These are phyloP conservation scores for Paedocypris micromegethes DNA, from an alignment of 2,797 vertebrate species.

Conservation along the genomic window DNA sequence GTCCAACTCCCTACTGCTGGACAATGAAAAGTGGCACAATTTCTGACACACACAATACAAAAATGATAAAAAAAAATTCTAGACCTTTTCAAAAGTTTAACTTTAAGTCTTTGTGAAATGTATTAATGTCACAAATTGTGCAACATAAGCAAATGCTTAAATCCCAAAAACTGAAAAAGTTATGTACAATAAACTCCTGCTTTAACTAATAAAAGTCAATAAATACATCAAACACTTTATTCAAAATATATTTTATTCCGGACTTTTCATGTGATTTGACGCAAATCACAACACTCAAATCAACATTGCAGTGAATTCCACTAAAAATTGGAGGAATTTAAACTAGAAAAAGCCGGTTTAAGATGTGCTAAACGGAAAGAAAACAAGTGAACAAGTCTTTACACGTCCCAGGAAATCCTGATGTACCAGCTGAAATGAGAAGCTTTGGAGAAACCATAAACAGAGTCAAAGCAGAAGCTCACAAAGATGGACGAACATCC, in stretches of 20 bases:
- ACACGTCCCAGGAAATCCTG: conserved; percentile 86
- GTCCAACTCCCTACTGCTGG: no score
- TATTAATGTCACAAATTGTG: no score
- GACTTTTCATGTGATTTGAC: conserved; percentile 95
- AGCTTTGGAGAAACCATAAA: conserved; percentile 80
- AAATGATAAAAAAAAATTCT: no score
- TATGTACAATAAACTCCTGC: no score
- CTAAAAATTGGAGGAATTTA: conserved; percentile 76
- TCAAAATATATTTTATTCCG: conserved; percentile 99
- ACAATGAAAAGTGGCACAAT: no score
- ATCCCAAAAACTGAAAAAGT: no score
- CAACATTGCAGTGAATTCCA: conserved; percentile 84
- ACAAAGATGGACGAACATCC: conserved; percentile 86
- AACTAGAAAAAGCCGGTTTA: conserved; percentile 65
- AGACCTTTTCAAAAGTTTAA: no score
- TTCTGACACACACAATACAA: no score
- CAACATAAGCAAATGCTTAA: no score
- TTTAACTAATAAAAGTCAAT: not conserved
- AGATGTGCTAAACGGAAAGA: conserved; percentile 76
- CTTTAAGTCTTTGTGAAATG: no score
- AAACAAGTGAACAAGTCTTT: conserved; percentile 82
- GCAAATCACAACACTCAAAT: conserved; percentile 97
- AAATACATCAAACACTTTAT: conserved; percentile 70
- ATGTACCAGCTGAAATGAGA: conserved; percentile 62
- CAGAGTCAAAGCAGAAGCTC: conserved; percentile 71